Evolutionary conservation across 2,113 vertebrate species (phyloP).

Genomic region (Thunnus thynnus): DNA sequence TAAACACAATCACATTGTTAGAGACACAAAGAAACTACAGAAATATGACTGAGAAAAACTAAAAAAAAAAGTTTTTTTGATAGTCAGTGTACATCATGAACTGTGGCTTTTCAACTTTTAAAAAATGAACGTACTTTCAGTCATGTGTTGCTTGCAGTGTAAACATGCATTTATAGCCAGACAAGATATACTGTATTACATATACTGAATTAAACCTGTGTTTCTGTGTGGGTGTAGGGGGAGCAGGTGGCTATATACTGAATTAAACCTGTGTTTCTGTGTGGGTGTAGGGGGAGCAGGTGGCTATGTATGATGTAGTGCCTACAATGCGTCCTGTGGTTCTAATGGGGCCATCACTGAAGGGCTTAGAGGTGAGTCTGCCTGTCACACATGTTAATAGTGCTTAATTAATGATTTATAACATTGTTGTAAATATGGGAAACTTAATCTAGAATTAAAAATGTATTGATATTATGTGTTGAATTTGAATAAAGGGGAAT

Average conservation of each 20-base stretch:
- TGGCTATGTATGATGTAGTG: constrained; percentile 97
- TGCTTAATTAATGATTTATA: background rate
- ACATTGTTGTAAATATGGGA: background rate
- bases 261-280: background rate
- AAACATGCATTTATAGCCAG: background rate
- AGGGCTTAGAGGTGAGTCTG: constrained; percentile 94
- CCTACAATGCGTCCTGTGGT: constrained; percentile 99
- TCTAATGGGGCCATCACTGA: constrained; percentile 97
- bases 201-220: background rate
- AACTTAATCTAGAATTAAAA: background rate
- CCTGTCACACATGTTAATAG: background rate
- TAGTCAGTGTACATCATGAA: too few relatives aligned
- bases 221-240: constrained; percentile 83
- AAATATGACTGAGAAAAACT: background rate
- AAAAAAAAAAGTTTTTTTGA: too few relatives aligned
- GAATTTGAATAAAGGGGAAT: background rate
- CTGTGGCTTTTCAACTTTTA: background rate
- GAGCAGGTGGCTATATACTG: constrained; percentile 88
- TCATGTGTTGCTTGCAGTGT: background rate
- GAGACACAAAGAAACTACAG: background rate
- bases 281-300: constrained; percentile 92
- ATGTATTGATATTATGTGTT: background rate
- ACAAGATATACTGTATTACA: background rate
- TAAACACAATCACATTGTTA: background rate
- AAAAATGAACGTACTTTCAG: background rate